A percentile compares a stretch with the other conserved stretches of the same genome.
These are phyloP conservation scores for Callospermophilus lateralis DNA, from an alignment of 2,113 vertebrate species.

Conservation along the genomic window DNA sequence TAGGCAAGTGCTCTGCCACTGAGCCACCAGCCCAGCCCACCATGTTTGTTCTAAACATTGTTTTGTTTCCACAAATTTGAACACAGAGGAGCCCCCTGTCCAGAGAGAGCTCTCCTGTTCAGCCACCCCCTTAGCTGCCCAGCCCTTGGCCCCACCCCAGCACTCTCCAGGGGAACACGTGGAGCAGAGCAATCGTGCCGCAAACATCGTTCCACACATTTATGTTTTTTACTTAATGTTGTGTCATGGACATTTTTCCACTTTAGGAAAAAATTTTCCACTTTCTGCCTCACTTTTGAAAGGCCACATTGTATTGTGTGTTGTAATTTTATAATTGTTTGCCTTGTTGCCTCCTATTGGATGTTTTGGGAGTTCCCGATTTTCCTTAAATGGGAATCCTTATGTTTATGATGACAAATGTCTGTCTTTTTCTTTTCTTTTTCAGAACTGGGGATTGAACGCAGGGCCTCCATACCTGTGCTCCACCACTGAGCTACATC, in stretches of 20 bases:
- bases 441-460: too few relatives aligned
- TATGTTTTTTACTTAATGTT: rapidly evolving
- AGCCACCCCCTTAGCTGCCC: rapidly evolving
- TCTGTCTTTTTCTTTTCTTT: background rate
- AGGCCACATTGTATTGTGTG: background rate
- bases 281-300: background rate
- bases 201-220: rapidly evolving
- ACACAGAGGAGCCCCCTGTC: background rate
- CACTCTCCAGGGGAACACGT: rapidly evolving
- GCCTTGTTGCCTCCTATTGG: background rate
- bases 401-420: background rate
- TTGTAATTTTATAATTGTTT: background rate
- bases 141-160: rapidly evolving
- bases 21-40: too few relatives aligned
- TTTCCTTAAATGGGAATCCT: background rate
- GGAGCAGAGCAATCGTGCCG: background rate
- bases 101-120: background rate
- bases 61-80: background rate
- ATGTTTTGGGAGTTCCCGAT: constrained; percentile 62
- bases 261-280: too few relatives aligned
- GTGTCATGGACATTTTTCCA: rapidly evolving
- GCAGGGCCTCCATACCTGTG: too few relatives aligned
- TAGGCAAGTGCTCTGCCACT: too few relatives aligned
- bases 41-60: background rate
- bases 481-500: too few relatives aligned